Evolutionary conservation across 2,113 vertebrate genomes (phyloP), one percentile per base, ranked within the genome.

Genomic region (Solea solea): DNA sequence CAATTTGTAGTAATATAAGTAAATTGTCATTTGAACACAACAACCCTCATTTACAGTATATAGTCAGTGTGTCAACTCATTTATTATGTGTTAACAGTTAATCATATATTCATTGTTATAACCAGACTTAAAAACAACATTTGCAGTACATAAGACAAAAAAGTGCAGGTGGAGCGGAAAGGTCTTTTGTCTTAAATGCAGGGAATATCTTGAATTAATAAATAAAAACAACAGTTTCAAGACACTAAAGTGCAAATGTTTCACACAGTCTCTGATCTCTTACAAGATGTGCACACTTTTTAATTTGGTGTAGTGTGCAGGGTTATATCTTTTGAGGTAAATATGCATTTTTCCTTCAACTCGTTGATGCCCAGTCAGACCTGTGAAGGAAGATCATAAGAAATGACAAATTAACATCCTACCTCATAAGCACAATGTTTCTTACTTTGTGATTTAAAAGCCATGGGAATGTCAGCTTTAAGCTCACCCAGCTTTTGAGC

Each of bases 321-420:
- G 94, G 27, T 85, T 84, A 85, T 94, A 89, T 78, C 74, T 89
- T 82, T 93, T 83, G 15, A 97, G 92, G 80, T 93, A 96, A 28
- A 93, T 87, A 0, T 86, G 50, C 94, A 97, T 95, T 91, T 97
- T 97, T n/a, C 94, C 94, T 6, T 92, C 86, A 46, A 93, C 86
- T 57, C 3, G 88, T 69, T 92, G 88, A 81, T 93, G 87, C 49
- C 56, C 75, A 39, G 68, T 77, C 57, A 95, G 73, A 80, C 93
- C 94, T 95, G 64, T 48, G 28, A 51, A 83, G 28, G 49, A 11
- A 48, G 12, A 48, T 13, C 4, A 56, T 10, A 42, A 69, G 15
- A n/a, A 65, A 28, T 8, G 14, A 2, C 8, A 50, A 41, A 28
- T 7, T 25, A 54, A 64, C 13, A 57, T 9, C 21, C 2, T 15